These are phyloP conservation scores for Gortyna flavago DNA, from an alignment of 2,888 invertebrate species.

Conservation along the genomic window DNA sequence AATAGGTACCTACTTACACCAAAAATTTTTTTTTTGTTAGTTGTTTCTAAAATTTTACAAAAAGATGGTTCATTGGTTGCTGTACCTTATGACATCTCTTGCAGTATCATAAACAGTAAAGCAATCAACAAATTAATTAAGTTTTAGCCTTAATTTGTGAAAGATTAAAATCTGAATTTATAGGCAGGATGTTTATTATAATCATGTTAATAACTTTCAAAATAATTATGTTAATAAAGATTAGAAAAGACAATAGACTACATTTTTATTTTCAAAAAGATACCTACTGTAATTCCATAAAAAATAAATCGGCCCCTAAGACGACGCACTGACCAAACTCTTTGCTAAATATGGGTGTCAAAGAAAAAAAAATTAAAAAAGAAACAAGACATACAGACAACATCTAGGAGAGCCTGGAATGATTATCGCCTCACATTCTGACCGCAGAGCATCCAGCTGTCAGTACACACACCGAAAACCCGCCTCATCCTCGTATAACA, in stretches of 20 bases:
- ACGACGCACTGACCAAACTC: too few species aligned
- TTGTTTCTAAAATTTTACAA: background rate
- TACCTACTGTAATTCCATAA: too few species aligned
- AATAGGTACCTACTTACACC: background rate
- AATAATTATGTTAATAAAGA: background rate
- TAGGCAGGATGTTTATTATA: too few species aligned
- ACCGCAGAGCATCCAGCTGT: conserved; percentile 88
- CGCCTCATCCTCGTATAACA: conserved; percentile 83
- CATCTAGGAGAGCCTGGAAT: conserved; percentile 85
- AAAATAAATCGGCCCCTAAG: too few species aligned
- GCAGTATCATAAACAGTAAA: background rate
- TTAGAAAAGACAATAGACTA: conserved; percentile 8
- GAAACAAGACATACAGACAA: conserved; percentile 88
- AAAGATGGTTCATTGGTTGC: background rate
- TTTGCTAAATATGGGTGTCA: conserved; percentile 54
- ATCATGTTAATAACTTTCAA: background rate
- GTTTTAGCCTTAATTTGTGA: background rate
- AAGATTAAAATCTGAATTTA: background rate
- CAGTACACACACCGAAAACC: conserved; percentile 89
- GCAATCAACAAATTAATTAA: background rate
- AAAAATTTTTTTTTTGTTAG: background rate
- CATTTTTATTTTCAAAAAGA: background rate
- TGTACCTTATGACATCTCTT: background rate
- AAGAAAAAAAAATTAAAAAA: conserved; percentile 72
- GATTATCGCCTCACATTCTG: conserved; percentile 88